Evolutionary conservation across 1,140 invertebrate species (phyloP), one percentile per base, ranked within the genome.

Genomic region (Cataglyphis hispanica): DNA sequence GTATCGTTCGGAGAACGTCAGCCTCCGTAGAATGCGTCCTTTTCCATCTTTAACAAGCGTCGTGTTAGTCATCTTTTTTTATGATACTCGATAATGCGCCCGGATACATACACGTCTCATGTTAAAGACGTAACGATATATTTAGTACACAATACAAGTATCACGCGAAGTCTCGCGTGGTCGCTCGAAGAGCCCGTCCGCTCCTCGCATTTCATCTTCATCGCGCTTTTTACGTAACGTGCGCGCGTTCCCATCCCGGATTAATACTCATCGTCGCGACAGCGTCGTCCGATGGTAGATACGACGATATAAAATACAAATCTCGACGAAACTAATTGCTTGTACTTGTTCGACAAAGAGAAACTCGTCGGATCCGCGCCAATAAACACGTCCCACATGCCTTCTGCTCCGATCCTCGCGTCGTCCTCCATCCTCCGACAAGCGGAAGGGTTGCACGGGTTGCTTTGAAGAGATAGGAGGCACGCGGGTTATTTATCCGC

Each of bases 401-500:
- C 86, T 81, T 53, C 74, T 76, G 84, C 56, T 67, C 27, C 43
- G 46, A 78, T 61, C 84, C 76, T 31, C 31, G 66, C 74, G 67
- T 63, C 58, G 40, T 58, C 63, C 46, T 72, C 25, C 46, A 50
- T 19, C 46, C 70, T 85, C 10, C 56, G 16, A 40, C 88, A 64
- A 75, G 84, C 78, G 56, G 85, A 87, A 70, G 69, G 75, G 56
- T 56, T 27, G 53, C 37, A 64, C 58, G 43, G 37, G 60, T 74
- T n/a, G n/a, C n/a, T n/a, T 43, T 10, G 66, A 64, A 67, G 67
- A 84, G 86, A 83, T 61, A 86, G 69, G 86, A 85, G 74, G 81
- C 66, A 80, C 11, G 34, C 37, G 27, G 61, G 86, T 91, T 92
- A 93, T 93, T 93, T 93, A 93, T 91, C 88, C 86, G 85, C 85